A percentile compares a stretch with the other conserved stretches of the same genome.
These are phyloP conservation scores for Cettia cetti DNA, from an alignment of 2,113 vertebrate genomes.

Conservation along the genomic window DNA sequence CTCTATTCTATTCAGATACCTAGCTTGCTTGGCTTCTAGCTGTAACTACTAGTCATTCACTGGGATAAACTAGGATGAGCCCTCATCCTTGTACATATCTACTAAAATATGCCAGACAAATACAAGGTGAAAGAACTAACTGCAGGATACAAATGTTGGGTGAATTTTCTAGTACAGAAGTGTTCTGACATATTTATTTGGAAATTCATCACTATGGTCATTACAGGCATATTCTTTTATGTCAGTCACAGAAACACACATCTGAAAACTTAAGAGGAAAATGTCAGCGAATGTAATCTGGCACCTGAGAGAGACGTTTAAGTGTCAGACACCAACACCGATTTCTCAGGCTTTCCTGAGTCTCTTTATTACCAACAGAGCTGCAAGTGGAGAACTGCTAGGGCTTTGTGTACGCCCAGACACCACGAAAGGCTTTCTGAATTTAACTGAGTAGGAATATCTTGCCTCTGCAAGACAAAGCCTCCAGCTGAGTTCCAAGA, in stretches of 20 bases:
- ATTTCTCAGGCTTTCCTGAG: not conserved
- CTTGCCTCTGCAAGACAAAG: not conserved
- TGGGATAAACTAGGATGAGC: not conserved
- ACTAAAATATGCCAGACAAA: not conserved
- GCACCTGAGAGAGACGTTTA: not conserved
- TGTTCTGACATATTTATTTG: not conserved
- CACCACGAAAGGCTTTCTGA: not conserved
- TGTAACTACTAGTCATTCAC: not conserved
- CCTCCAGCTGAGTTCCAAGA: not conserved
- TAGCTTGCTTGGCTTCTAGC: not conserved
- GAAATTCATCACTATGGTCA: not conserved
- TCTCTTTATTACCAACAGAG: not conserved
- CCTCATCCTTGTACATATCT: not conserved
- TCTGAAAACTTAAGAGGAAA: not conserved
- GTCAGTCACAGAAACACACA: not conserved
- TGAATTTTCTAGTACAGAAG: not conserved
- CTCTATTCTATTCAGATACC: not conserved
- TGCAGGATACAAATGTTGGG: not conserved
- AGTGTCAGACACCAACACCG: not conserved
- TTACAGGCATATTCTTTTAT: not conserved
- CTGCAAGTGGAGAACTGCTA: not conserved
- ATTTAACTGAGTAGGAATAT: not conserved
- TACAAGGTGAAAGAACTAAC: not conserved
- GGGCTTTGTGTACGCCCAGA: not conserved
- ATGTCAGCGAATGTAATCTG: accelerated